Percentiles rank a stretch among this genome's conserved stretches.
Conservation (phyloP, 1,140 invertebrate species). For the Drosophila persimilis region DNA sequence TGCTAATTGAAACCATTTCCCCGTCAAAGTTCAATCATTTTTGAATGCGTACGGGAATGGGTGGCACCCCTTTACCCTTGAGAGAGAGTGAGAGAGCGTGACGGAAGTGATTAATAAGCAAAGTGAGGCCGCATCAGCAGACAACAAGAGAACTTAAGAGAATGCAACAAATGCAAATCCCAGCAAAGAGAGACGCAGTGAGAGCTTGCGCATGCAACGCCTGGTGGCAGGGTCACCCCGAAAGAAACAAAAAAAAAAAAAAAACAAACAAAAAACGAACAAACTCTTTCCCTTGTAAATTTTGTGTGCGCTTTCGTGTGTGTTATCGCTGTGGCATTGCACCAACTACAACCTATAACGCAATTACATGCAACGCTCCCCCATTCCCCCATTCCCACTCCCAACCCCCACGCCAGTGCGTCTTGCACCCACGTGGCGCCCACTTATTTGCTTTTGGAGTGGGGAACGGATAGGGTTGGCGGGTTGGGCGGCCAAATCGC, state of each 20-base stretch:
- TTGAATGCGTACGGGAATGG: too few species aligned
- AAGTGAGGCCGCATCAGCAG: constrained; percentile 31
- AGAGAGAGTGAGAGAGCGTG: neutral
- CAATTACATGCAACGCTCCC: constrained; percentile 66
- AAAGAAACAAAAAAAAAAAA: constrained; percentile 27
- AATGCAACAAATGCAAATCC: constrained; percentile 2
- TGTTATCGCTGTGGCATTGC: constrained; percentile 65
- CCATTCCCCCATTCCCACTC: neutral
- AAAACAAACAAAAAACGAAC: too few species aligned
- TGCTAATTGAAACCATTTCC: too few species aligned
- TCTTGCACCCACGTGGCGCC: constrained; percentile 30
- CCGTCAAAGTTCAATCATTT: too few species aligned
- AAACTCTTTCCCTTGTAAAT: constrained; percentile 7
- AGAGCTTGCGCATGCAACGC: constrained; percentile 61
- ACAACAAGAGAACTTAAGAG: constrained; percentile 43
- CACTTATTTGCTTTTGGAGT: constrained; percentile 33
- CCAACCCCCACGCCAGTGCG: neutral
- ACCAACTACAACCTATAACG: constrained; percentile 77
- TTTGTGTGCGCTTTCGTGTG: constrained; percentile 45
- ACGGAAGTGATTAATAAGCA: constrained; percentile 68
- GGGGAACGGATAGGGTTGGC: constrained; percentile 12
- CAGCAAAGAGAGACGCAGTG: constrained; percentile 42
- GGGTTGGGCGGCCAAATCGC: constrained; percentile 43
- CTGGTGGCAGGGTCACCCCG: constrained; percentile 56
- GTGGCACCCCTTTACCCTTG: too few species aligned